phyloP scores from a whole-genome alignment of 2,888 invertebrate genomes.

The Agonopterix heracliana region DNA sequence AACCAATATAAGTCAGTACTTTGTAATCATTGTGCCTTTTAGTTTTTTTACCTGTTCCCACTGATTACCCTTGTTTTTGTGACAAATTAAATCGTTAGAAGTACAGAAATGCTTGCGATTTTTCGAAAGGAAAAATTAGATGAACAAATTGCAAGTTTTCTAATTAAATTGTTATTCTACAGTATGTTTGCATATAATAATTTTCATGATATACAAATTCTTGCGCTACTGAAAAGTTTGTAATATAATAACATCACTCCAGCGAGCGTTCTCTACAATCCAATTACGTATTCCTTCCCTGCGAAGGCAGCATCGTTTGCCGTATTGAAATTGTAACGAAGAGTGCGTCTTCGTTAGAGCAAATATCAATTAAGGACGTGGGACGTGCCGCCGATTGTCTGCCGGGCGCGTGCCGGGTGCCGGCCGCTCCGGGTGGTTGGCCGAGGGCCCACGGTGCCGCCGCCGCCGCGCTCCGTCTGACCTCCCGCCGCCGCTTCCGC shows the following conservation, averaged over 20 bases:
- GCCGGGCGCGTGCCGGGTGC: slow-evolving; percentile 31
- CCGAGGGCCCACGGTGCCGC: slow-evolving; percentile 6
- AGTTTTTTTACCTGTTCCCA: slow-evolving; percentile 20
- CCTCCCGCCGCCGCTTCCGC: slow-evolving; percentile 11
- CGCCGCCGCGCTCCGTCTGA: slow-evolving; percentile 5
- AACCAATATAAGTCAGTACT: slow-evolving; percentile 46
- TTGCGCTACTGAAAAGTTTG: slow-evolving; percentile 1
- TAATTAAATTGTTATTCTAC: too few relatives aligned
- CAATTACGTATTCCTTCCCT: slow-evolving; percentile 18
- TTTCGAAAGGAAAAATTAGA: too few relatives aligned
- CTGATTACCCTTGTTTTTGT: slow-evolving; percentile 1
- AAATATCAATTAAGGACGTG: slow-evolving; percentile 60
- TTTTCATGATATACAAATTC: neutral
- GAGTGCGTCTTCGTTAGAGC: slow-evolving; percentile 43
- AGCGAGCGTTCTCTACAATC: neutral
- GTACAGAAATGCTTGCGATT: too few relatives aligned
- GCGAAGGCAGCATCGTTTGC: neutral
- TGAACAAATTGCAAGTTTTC: too few relatives aligned
- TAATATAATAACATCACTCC: slow-evolving; percentile 1
- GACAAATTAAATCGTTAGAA: too few relatives aligned
- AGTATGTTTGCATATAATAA: too few relatives aligned
- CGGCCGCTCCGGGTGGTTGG: slow-evolving; percentile 11
- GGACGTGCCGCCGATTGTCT: slow-evolving; percentile 45
- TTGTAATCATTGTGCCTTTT: slow-evolving; percentile 40
- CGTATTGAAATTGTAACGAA: slow-evolving; percentile 41